Evolutionary conservation across 2,113 vertebrate species (phyloP).

Genomic region (Sitta europaea): DNA sequence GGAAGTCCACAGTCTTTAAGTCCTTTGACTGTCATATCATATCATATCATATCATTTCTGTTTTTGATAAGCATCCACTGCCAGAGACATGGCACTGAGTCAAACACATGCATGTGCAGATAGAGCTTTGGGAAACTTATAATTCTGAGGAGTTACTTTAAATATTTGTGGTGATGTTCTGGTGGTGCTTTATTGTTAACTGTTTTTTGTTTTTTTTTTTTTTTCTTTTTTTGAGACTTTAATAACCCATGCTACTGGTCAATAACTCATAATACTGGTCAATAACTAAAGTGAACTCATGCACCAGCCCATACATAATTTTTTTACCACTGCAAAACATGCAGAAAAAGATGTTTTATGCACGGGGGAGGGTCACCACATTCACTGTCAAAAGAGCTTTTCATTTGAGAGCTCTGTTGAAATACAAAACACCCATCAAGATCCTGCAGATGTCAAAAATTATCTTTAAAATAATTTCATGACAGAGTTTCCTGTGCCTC

Average conservation of each 20-base stretch:
- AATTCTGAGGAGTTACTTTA: not conserved
- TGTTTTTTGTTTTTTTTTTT: not conserved
- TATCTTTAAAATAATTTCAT: not conserved
- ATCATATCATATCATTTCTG: too few species aligned
- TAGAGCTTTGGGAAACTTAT: not conserved
- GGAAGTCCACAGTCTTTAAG: not conserved
- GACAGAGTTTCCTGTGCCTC: not conserved
- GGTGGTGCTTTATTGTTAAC: not conserved
- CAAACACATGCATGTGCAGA: fast-evolving
- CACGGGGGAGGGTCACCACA: fast-evolving
- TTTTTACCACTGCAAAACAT: not conserved
- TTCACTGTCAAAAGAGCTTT: not conserved
- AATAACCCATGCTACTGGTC: not conserved
- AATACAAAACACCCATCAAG: not conserved
- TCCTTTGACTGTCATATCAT: not conserved
- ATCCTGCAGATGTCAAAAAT: not conserved
- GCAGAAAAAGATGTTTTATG: not conserved
- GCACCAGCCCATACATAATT: not conserved
- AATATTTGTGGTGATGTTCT: not conserved
- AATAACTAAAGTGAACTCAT: not conserved
- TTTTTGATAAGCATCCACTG: not conserved
- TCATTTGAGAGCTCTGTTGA: not conserved
- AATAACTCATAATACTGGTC: not conserved
- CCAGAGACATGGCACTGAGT: not conserved
- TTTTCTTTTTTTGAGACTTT: not conserved